Evolutionary conservation across 2,888 invertebrate genomes (phyloP).

Genomic region (Ophion ventricosus): DNA sequence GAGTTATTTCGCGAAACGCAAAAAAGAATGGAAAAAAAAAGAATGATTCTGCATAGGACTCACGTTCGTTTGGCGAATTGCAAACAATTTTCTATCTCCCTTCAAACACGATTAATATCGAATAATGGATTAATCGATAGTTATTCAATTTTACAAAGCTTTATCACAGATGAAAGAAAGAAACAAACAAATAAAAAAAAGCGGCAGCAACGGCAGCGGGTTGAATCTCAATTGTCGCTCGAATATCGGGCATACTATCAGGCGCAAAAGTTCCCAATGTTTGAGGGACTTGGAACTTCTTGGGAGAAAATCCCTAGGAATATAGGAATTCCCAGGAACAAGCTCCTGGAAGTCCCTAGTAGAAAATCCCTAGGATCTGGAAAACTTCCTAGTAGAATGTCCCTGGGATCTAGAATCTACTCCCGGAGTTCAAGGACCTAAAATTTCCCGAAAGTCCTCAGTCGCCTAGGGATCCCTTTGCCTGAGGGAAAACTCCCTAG

Average conservation of each 20-base stretch:
- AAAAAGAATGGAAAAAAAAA: not conserved
- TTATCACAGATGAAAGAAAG: slow-evolving; percentile 55
- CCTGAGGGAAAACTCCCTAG: not conserved
- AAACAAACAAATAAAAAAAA: slow-evolving; percentile 28
- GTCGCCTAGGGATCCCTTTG: not conserved
- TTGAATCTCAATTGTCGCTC: slow-evolving; percentile 35
- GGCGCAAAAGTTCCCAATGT: not conserved
- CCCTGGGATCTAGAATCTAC: no score
- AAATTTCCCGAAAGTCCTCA: no score
- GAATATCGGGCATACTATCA: not conserved
- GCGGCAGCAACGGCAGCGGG: not conserved
- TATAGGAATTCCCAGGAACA: no score
- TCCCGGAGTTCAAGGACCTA: no score
- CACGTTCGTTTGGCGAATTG: not conserved
- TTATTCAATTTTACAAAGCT: slow-evolving; percentile 21
- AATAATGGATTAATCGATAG: not conserved
- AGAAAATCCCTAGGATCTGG: no score
- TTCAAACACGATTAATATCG: slow-evolving; percentile 31
- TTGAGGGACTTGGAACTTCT: not conserved
- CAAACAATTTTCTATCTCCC: not conserved
- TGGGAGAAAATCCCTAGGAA: not conserved
- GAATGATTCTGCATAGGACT: not conserved
- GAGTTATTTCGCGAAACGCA: not conserved
- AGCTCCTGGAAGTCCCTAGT: no score
- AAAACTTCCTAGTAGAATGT: no score